Conservation (phyloP, 2,113 vertebrate genomes). For the Oriolus oriolus region DNA sequence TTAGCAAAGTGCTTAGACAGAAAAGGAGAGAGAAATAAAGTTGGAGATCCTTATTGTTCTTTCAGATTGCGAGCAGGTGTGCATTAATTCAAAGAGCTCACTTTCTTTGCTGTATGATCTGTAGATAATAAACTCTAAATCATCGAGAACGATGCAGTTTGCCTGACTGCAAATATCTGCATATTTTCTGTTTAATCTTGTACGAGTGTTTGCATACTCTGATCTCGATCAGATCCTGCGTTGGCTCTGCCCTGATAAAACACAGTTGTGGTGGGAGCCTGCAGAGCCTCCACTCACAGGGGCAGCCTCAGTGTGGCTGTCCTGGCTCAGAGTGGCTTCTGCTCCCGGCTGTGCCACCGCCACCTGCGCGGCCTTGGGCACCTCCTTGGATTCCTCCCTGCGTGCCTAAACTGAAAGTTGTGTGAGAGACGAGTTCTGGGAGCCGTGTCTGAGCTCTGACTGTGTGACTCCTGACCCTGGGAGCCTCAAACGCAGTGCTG, state of each 20-base stretch:
- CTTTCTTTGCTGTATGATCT: constrained; percentile 10
- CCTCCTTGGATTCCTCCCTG: not conserved
- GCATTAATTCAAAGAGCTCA: constrained; percentile 51
- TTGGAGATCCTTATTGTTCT: constrained; percentile 55
- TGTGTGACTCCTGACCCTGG: not conserved
- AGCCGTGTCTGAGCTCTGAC: not conserved
- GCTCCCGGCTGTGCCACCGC: not conserved
- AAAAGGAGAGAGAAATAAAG: constrained; percentile 43
- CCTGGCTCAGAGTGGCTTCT: not conserved
- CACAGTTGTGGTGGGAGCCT: not conserved
- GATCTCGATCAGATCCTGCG: not conserved
- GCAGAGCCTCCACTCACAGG: not conserved
- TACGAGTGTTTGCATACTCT: not conserved
- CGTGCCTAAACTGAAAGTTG: not conserved
- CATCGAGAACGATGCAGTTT: not conserved
- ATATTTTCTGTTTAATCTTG: constrained; percentile 22
- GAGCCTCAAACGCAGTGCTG: fast-evolving
- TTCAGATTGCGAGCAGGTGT: constrained; percentile 46
- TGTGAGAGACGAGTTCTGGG: not conserved
- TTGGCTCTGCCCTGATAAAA: not conserved
- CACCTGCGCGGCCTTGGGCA: not conserved
- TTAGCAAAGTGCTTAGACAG: constrained; percentile 40
- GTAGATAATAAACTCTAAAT: constrained; percentile 44
- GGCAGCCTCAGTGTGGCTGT: not conserved
- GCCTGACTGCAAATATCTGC: constrained; percentile 23